Evolutionary conservation across 2,888 invertebrate genomes (phyloP), one percentile per base, ranked within the genome.

Genomic region (Pilophorus perplexus): DNA sequence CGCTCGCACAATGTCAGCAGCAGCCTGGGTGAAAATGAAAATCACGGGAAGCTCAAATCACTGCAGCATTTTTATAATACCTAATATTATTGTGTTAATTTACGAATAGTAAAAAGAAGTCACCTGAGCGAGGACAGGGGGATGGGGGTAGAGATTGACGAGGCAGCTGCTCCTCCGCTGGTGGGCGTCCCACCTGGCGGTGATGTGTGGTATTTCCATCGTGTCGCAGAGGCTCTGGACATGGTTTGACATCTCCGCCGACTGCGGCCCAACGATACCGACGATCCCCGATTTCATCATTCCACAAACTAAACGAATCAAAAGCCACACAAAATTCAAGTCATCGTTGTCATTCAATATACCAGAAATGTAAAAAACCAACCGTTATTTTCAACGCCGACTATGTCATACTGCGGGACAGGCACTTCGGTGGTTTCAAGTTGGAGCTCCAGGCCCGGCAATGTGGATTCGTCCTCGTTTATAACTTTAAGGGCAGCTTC

Each of bases 161-260:
- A 72, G 70, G 52, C 75, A 73, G n/a, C 74, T 73, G n/a, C 74
- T 73, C 6, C 73, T 68, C 14, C 71, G 68, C 64, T 74, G 75
- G 10, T 73, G 68, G 12, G 73, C 74, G 66, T 79, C 80, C 81
- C 81, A 83, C 65, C 79, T 76, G 10, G 80, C 79, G 73, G 66
- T 46, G 38, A 83, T 74, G 74, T 83, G 81, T 0, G 83, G 83
- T 57, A 83, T 78, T 72, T 81, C 81, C 72, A 81, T 77, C 10
- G 79, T 77, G 72, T 82, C 80, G 72, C 82, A 82, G 64, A 82
- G 78, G 16, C 81, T 80, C 72, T 82, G 81, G 4, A 82, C 80
- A 71, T 81, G 80, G 38, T 79, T 77, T 2, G 80, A 77, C 0
- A 81, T 78, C 68, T 78, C 75, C 14, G 76, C 74, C 18, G 79